Conservation (phyloP, 2,113 vertebrate genomes). For the Electrona antarctica region DNA sequence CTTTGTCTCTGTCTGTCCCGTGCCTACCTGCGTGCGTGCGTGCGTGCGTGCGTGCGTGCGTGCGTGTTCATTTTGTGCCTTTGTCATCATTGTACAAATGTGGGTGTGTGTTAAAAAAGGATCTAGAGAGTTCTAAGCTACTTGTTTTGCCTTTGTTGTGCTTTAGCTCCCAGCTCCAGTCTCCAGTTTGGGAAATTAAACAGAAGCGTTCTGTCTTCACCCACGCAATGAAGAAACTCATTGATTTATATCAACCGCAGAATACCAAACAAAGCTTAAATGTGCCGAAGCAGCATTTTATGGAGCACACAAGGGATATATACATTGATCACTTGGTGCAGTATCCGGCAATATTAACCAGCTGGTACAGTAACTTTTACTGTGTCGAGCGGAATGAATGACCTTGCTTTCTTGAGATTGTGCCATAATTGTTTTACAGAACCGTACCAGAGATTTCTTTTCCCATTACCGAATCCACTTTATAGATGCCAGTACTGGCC, state of each 20-base stretch:
- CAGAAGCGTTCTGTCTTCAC: conserved; percentile 1
- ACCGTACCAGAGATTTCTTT: neutral
- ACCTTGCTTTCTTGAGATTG: neutral
- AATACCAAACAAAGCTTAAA: neutral
- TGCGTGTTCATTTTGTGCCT: neutral
- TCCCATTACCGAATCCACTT: no score
- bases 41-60: no score
- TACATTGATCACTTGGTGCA: neutral
- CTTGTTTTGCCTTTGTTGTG: conserved; percentile 46
- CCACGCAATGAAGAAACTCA: neutral
- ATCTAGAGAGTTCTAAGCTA: conserved; percentile 32
- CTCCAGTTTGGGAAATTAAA: conserved; percentile 26
- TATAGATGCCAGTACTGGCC: neutral
- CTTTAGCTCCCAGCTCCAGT: conserved; percentile 28
- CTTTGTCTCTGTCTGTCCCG: no score
- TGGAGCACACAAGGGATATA: neutral
- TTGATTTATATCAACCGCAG: conserved; percentile 12
- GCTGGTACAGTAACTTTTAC: neutral
- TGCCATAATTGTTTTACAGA: neutral
- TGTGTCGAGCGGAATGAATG: no score
- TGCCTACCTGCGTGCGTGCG: neutral
- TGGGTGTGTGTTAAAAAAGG: neutral
- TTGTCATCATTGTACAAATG: conserved; percentile 9
- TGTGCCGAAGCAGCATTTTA: conserved; percentile 6
- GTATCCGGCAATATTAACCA: conserved; percentile 12